Evolutionary conservation across 1,140 invertebrate species (phyloP).

Genomic region (Bombus breviceps): DNA sequence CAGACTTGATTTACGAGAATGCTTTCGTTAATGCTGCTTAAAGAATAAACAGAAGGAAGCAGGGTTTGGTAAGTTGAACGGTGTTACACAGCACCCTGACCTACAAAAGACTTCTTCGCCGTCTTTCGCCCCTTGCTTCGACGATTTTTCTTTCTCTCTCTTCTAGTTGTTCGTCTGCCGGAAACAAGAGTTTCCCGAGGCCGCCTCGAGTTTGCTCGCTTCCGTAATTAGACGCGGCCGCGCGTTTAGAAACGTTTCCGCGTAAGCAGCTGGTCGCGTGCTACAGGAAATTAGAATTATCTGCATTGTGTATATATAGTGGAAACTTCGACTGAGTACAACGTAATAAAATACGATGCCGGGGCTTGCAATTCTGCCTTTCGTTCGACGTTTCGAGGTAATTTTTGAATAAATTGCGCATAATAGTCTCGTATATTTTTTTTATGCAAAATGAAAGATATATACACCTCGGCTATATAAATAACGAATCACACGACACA

Average conservation of each 20-base stretch:
- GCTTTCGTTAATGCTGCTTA: neutral
- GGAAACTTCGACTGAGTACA: neutral
- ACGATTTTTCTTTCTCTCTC: conserved; percentile 19
- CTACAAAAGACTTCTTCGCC: neutral
- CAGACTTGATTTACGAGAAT: conserved; percentile 1
- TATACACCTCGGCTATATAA: neutral
- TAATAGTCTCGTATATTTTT: neutral
- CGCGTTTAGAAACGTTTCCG: conserved; percentile 32
- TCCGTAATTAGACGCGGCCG: conserved; percentile 36
- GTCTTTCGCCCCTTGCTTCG: neutral
- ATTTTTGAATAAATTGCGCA: neutral
- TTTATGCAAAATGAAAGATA: neutral
- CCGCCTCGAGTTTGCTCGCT: conserved; percentile 11
- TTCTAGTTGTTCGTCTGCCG: conserved; percentile 15
- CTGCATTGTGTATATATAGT: conserved; percentile 17
- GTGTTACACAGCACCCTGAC: conserved; percentile 17
- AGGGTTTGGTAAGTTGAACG: neutral
- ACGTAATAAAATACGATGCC: neutral
- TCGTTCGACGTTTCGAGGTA: neutral
- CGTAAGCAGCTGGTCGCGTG: conserved; percentile 25
- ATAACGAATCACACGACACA: neutral
- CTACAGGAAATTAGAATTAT: conserved; percentile 45
- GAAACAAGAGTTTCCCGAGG: conserved; percentile 21
- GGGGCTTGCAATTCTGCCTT: neutral
- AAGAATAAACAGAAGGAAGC: neutral